Conservation (phyloP, 2,797 vertebrate genomes). For the Xenopus petersii region DNA sequence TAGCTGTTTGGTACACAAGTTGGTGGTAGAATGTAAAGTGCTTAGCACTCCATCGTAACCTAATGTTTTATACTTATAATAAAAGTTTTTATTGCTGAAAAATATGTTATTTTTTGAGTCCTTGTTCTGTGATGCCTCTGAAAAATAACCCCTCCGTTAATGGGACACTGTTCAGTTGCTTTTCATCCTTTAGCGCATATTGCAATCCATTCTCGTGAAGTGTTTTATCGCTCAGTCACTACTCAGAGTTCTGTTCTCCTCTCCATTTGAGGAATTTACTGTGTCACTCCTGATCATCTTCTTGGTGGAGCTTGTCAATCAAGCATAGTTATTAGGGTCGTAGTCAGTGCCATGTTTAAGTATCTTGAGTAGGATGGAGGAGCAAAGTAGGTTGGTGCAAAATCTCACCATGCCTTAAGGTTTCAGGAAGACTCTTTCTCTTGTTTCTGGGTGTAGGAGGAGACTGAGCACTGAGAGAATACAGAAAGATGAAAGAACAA, state of each 20-base stretch:
- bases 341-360: slow-evolving; percentile 59
- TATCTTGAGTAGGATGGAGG: slow-evolving; percentile 60
- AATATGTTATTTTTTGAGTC: neutral
- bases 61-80: slow-evolving; percentile 24
- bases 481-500: slow-evolving; percentile 82
- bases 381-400: slow-evolving; percentile 73
- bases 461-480: slow-evolving; percentile 80
- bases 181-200: no score
- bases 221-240: slow-evolving; percentile 28
- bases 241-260: slow-evolving; percentile 40
- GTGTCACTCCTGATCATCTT: slow-evolving; percentile 65
- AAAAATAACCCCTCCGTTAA: no score
- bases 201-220: neutral
- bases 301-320: slow-evolving; percentile 66
- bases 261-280: slow-evolving; percentile 26
- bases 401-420: slow-evolving; percentile 75
- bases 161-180: neutral
- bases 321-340: slow-evolving; percentile 69
- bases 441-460: slow-evolving; percentile 84
- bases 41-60: neutral
- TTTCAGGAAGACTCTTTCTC: slow-evolving; percentile 74
- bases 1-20: neutral
- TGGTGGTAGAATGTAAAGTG: neutral
- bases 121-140: neutral
- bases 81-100: slow-evolving; percentile 10